Conservation (phyloP, 2,113 vertebrate species). For the Cavia aperea region DNA sequence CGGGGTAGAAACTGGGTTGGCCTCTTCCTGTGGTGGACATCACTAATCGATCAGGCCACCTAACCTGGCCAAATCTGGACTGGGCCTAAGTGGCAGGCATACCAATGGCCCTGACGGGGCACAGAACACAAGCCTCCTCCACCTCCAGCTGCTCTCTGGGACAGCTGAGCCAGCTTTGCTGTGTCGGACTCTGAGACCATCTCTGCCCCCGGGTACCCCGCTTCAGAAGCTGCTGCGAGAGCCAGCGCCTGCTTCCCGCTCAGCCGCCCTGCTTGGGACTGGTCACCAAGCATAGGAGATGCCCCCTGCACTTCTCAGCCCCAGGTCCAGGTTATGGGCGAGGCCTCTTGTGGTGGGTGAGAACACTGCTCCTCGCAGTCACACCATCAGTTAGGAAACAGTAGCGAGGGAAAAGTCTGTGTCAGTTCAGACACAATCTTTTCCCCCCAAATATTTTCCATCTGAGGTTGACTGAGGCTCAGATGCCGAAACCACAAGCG, state of each 20-base stretch:
- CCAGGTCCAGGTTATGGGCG: fast-evolving
- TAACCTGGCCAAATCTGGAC: background rate
- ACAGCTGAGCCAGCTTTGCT: too few species aligned
- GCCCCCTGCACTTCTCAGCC: fast-evolving
- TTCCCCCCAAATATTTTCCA: background rate
- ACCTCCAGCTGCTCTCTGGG: too few species aligned
- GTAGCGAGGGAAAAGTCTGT: background rate
- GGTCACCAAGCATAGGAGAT: too few species aligned
- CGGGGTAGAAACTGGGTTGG: too few species aligned
- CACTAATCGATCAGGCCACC: background rate
- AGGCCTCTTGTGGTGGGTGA: too few species aligned
- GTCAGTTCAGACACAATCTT: background rate
- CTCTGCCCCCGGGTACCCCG: fast-evolving
- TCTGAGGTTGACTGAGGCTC: background rate
- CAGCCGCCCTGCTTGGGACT: background rate
- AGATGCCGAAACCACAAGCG: fast-evolving
- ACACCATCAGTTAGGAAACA: background rate
- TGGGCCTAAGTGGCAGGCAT: background rate
- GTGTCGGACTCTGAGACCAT: background rate
- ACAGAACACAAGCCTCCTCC: too few species aligned
- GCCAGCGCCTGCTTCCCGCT: fast-evolving
- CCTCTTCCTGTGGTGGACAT: background rate
- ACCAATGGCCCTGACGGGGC: fast-evolving
- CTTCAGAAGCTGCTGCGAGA: background rate
- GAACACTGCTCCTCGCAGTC: background rate